Evolutionary conservation across 2,113 vertebrate genomes (phyloP).

Genomic region (Siniperca chuatsi): DNA sequence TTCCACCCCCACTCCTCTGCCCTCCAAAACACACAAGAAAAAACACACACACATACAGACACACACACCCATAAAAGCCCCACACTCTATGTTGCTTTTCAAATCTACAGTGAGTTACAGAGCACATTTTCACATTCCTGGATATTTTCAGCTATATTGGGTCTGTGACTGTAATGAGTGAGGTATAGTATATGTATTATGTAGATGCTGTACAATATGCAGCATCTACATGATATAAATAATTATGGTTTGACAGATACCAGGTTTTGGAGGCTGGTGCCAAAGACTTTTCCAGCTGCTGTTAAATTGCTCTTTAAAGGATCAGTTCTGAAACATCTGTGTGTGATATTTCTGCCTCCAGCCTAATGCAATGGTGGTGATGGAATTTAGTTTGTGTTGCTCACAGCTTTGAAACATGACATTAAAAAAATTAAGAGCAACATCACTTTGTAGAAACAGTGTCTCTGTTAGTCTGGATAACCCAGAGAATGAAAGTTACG

Average conservation of each 20-base stretch:
- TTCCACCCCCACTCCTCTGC: not conserved
- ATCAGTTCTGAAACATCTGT: no score
- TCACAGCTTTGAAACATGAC: no score
- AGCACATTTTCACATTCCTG: not conserved
- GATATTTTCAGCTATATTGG: not conserved
- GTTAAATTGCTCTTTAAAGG: not conserved
- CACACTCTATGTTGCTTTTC: not conserved
- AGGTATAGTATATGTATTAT: not conserved
- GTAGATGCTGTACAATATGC: not conserved
- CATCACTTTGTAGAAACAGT: not conserved
- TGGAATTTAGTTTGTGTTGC: not conserved
- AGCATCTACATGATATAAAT: not conserved
- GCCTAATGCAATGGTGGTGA: not conserved
- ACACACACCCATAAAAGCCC: conserved; percentile 3
- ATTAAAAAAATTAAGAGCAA: not conserved
- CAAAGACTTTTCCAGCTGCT: not conserved
- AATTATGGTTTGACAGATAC: not conserved
- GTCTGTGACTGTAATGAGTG: not conserved
- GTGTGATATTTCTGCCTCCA: no score
- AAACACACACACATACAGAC: conserved; percentile 1
- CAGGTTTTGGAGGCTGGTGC: not conserved
- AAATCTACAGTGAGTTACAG: not conserved
- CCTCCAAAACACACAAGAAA: not conserved
- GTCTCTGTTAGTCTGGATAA: not conserved
- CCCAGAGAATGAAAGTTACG: not conserved